Base-by-base conservation (phyloP, 1,140 invertebrate species). In the Steinernema khuongi region DNA sequence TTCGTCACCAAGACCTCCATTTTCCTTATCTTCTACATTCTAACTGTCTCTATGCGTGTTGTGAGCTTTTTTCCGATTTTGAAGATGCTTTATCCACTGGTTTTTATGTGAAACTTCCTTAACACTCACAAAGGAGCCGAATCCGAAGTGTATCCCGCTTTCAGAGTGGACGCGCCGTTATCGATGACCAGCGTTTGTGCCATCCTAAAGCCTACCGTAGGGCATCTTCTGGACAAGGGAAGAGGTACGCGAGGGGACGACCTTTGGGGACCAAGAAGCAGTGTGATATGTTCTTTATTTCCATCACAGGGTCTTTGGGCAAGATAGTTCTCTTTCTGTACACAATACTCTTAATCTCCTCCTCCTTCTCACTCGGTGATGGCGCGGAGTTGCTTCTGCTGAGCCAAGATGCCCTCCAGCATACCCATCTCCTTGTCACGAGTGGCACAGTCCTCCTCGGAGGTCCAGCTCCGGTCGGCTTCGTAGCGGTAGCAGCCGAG, bases 401-500 rank as follows among this genome's bases (percentile, higher is more conserved):
- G 31, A 32, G 19, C 28, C 1, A 75, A 30, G 29, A 68, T 32
- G 31, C 72, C 31, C 32, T 69, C 41, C 30, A 79, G 43, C 1
- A 41, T 33, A 17, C 67, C 69, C 4, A 73, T 41, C 36, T 79
- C 60, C 22, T 68, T 33, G 19, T 80, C 76, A 18, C 70, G 44
- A 11, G 67, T 19, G 17, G 1, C 19, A 19, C 68, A 29, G 17
- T 19, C 28, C 28, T 86, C 85, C 70, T 88, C 69, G 1, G 89
- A 87, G 7, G 90, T 91, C 90, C 90, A 92, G 14, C 89, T 90
- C 72, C 88, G 86, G 85, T 92, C 91, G 50, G 87, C 84, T 81
- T 92, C 90, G 29, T 91, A 83, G 81, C 89, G 88, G 79, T 88
- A 92, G 33, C 89, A 89, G 28, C 90, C 91, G 66, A 90, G 85